These are phyloP conservation scores for Agrypnus murinus DNA, from an alignment of 2,888 invertebrate species.

Conservation along the genomic window DNA sequence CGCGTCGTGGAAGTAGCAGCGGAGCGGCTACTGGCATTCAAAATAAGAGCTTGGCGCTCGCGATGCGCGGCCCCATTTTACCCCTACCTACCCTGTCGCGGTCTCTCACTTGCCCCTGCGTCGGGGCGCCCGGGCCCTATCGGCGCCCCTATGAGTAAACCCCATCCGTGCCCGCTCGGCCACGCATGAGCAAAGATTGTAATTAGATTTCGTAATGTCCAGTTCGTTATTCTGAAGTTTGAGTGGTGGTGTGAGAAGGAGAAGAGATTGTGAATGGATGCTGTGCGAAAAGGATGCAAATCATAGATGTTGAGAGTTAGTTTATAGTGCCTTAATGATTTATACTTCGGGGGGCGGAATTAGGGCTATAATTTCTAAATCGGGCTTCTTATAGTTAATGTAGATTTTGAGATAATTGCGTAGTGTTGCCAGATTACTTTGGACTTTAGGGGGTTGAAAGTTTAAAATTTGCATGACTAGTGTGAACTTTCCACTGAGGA, in stretches of 20 bases:
- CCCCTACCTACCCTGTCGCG: constrained; percentile 68
- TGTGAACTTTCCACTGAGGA: background rate
- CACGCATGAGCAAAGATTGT: constrained; percentile 73
- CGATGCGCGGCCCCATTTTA: constrained; percentile 58
- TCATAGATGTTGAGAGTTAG: constrained; percentile 48
- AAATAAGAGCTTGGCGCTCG: constrained; percentile 56
- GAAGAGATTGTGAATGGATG: constrained; percentile 21
- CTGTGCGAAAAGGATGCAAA: constrained; percentile 38
- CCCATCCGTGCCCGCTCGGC: constrained; percentile 65
- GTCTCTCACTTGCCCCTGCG: constrained; percentile 63
- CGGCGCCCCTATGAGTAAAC: constrained; percentile 66
- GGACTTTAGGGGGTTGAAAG: constrained; percentile 13
- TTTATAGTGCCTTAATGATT: constrained; percentile 53
- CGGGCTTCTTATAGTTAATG: constrained; percentile 51
- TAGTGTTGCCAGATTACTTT: constrained; percentile 35
- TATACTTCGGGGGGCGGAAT: constrained; percentile 48
- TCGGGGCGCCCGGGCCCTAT: constrained; percentile 59
- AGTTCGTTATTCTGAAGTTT: constrained; percentile 68
- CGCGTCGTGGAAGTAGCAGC: constrained; percentile 52
- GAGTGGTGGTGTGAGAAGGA: constrained; percentile 53
- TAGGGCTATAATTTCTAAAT: constrained; percentile 51
- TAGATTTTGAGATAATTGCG: constrained; percentile 52
- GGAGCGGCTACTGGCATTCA: constrained; percentile 56
- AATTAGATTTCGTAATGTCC: constrained; percentile 74
- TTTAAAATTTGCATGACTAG: constrained; percentile 30